Evolutionary conservation across 2,113 vertebrate genomes (phyloP).

Genomic region (Anolis sagrei): DNA sequence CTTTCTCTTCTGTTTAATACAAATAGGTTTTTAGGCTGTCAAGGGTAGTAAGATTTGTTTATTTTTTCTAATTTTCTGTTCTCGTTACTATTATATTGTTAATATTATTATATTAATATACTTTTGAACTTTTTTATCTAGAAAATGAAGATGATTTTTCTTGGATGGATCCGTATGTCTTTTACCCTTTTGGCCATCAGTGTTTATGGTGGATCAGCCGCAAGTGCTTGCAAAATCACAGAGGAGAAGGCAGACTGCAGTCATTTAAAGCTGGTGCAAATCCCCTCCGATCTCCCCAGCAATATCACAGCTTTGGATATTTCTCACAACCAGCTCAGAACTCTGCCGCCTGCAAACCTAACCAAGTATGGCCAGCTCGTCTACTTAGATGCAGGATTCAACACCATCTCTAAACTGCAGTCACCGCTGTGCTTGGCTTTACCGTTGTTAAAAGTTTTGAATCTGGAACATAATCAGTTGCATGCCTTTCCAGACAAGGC

Average conservation of each 20-base stretch:
- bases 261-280: conserved; percentile 81
- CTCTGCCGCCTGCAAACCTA: conserved; percentile 73
- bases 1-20: no score
- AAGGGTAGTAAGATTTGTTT: no score
- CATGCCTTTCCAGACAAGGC: conserved; percentile 73
- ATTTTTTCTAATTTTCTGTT: no score
- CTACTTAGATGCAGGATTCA: conserved; percentile 82
- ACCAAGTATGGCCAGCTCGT: conserved; percentile 78
- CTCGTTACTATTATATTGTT: no score
- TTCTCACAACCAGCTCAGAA: conserved; percentile 87
- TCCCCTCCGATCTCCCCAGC: conserved; percentile 85
- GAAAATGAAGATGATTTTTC: conserved; percentile 54
- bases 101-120: no score
- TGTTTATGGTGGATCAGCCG: conserved; percentile 30
- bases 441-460: conserved; percentile 77
- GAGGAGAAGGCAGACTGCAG: conserved; percentile 86
- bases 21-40: no score
- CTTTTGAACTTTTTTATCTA: conserved; percentile 32
- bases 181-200: conserved; percentile 50
- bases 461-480: conserved; percentile 86
- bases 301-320: conserved; percentile 86
- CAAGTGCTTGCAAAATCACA: conserved; percentile 75
- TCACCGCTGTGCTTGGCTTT: conserved; percentile 79
- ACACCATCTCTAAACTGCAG: conserved; percentile 82
- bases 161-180: conserved; percentile 34